Evolutionary conservation across 1,140 invertebrate species (phyloP), one percentile per base, ranked within the genome.

Genomic region (Cyphomyrmex costatus): DNA sequence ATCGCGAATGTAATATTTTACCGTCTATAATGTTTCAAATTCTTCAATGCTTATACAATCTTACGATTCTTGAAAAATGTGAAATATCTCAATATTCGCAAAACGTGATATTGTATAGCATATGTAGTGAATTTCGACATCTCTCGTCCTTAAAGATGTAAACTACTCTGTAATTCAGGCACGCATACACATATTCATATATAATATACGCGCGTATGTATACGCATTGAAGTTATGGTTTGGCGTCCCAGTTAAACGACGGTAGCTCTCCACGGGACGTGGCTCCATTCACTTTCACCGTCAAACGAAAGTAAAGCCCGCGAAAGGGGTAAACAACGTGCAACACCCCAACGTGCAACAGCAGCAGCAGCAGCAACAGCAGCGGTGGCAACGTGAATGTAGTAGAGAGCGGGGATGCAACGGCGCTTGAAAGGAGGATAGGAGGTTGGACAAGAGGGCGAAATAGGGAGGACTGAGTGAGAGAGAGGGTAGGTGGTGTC

Each of bases 251-350:
- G 90, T 91, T 91, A 87, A 91, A 91, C 78, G 89, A 71, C 58
- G 83, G 84, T 61, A 80, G 76, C 73, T 88, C 87, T 61, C 88
- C 86, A 85, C 86, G 88, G 87, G 88, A 91, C 91, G 86, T 85
- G 85, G 89, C 78, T 88, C 85, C 79, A 71, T 88, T 92, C 90
- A 91, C 90, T 92, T 93, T 92, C 92, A 89, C 88, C 91, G 85
- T 89, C 86, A 82, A 90, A 86, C 65, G 86, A 91, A 79, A 87
- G 78, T 87, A 87, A 90, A 91, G 74, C 88, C 80, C 86, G 73
- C 82, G 66, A 49, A 90, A 88, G 89, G 88, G 87, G 86, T 90
- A 92, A 92, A 92, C 89, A 93, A 90, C 80, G 74, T 63, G 78
- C 60, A 87, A 77, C 73, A 60, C 61, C 53, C 82, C 85, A 91